These are phyloP conservation scores for Petrocephalus schoutedeni DNA, from an alignment of 2,797 vertebrate species.

Conservation along the genomic window DNA sequence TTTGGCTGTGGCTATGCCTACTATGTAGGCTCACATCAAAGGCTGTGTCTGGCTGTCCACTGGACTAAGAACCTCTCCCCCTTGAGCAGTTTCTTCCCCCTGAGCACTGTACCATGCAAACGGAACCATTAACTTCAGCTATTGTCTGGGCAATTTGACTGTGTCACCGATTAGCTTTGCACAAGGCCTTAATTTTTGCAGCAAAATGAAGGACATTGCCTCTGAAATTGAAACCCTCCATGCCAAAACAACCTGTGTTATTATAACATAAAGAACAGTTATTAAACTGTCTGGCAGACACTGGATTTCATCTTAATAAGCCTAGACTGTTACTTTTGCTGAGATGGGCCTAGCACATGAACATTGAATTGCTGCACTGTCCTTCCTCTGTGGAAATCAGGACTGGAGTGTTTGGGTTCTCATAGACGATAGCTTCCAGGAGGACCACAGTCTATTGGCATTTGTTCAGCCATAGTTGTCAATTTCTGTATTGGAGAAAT, in stretches of 20 bases:
- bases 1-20: neutral
- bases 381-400: slow-evolving; percentile 38
- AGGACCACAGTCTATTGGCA: neutral
- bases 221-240: slow-evolving; percentile 68
- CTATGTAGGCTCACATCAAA: neutral
- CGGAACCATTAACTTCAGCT: slow-evolving; percentile 67
- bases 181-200: slow-evolving; percentile 61
- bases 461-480: neutral
- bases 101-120: slow-evolving; percentile 62
- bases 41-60: slow-evolving; percentile 38
- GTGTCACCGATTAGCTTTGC: slow-evolving; percentile 62
- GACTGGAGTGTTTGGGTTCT: slow-evolving; percentile 24
- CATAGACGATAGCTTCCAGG: slow-evolving; percentile 12
- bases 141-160: slow-evolving; percentile 60
- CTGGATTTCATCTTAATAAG: slow-evolving; percentile 71
- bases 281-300: slow-evolving; percentile 70
- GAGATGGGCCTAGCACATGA: slow-evolving; percentile 46
- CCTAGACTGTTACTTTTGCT: slow-evolving; percentile 60
- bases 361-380: slow-evolving; percentile 51
- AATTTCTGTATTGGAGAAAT: neutral
- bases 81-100: slow-evolving; percentile 58
- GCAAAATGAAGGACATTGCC: slow-evolving; percentile 59
- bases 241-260: slow-evolving; percentile 61
- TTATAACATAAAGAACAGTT: slow-evolving; percentile 74
- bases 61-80: slow-evolving; percentile 51